Percentiles rank a stretch among this genome's conserved stretches.
Conservation (phyloP, 1,140 invertebrate species). For the Drosophila arizonae region DNA sequence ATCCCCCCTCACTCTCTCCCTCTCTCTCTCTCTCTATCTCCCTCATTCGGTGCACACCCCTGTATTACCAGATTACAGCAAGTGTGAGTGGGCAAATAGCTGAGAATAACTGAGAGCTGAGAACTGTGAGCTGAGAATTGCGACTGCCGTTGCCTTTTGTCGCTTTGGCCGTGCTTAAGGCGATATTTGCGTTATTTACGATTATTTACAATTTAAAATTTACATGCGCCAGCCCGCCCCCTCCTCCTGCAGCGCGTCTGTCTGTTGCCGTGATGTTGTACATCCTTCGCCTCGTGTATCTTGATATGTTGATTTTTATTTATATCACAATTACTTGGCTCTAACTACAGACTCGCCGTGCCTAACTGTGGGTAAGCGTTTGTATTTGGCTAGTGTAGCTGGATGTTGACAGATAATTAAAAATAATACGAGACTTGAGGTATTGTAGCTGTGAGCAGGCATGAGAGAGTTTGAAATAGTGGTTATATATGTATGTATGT, state of each 20-base stretch:
- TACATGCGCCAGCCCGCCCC: slow-evolving; percentile 60
- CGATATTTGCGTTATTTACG: slow-evolving; percentile 81
- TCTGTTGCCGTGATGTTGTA: slow-evolving; percentile 23
- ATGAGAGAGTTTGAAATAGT: too few relatives aligned
- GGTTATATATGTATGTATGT: too few relatives aligned
- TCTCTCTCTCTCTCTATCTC: background rate
- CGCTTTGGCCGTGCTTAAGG: slow-evolving; percentile 65
- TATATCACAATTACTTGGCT: slow-evolving; percentile 70
- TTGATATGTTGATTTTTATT: slow-evolving; percentile 77
- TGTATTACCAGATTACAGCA: slow-evolving; percentile 59
- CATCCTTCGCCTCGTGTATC: slow-evolving; percentile 65
- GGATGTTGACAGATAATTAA: background rate
- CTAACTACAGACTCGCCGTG: slow-evolving; percentile 55
- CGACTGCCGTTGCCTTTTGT: slow-evolving; percentile 57
- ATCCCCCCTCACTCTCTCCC: slow-evolving; percentile 9
- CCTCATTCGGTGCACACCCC: background rate
- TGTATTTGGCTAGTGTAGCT: slow-evolving; percentile 20
- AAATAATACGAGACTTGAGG: background rate
- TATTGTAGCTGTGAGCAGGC: too few relatives aligned
- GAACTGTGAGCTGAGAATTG: slow-evolving; percentile 42
- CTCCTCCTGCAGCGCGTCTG: background rate
- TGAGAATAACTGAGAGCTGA: slow-evolving; percentile 8
- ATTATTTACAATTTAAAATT: slow-evolving; percentile 81
- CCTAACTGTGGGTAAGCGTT: slow-evolving; percentile 24
- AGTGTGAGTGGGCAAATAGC: slow-evolving; percentile 63